Evolutionary conservation across 30 jellyfish, hydroid and myxozoan species (phyloP), one percentile per base, ranked within the genome.

Genomic region (Hydractinia symbiolongicarpus): DNA sequence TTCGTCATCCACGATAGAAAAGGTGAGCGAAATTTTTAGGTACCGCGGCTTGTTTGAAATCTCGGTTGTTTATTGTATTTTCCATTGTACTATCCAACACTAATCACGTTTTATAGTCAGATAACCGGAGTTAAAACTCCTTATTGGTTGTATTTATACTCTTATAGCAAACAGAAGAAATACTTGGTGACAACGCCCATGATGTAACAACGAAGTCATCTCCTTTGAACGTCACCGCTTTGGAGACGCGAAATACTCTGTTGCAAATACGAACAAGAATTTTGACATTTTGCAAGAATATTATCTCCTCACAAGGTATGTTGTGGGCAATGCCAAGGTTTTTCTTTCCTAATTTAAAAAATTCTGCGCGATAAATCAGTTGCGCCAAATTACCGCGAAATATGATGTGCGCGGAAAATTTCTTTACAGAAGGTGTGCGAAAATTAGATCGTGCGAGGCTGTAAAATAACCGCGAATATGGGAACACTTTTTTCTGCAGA

Each of bases 191-290:
- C 40, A 87, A 83, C 52, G 68, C 67, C 71, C 53, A 16, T 69
- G 86, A 77, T n/a, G 78, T 83, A 44, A 17, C 60, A 11, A 52
- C 19, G 17, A 87, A 77, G 30, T 51, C 86, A 4, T 75, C 89
- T 14, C 78, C 76, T 3, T 57, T 81, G 80, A 88, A 82, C 56
- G 81, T 88, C 16, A 71, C 58, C 2, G 49, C 88, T 9, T 82
- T 88, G 7, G 89, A 78, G 30, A 62, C 79, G 71, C 85, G 73
- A 51, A 74, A 88, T 53, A 70, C 85, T 55, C 81, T 88, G 9
- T 67, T 88, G 72, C 96, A 88, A 78, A 88, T 88, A 54, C 89
- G 96, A 53, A 77, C 96, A 4, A 82, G 84, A 55, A 69, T 88
- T 17, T 73, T 88, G 14, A 73, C 87, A 52, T 88, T 82, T 55